Percentiles rank a stretch among this genome's conserved stretches.
These are phyloP conservation scores for Nylanderia fulva DNA, from an alignment of 1,140 invertebrate genomes.

Conservation along the genomic window DNA sequence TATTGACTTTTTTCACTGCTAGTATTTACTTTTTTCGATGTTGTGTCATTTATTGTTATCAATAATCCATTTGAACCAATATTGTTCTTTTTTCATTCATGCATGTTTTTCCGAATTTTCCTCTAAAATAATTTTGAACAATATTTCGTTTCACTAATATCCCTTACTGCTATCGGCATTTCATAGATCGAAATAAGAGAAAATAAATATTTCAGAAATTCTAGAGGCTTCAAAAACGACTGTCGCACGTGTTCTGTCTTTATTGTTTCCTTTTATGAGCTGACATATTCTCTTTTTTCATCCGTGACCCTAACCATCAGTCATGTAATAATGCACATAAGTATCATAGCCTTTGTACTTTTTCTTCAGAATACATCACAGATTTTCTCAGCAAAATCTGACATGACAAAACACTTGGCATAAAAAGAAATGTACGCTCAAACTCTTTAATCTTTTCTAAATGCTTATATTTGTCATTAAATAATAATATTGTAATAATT, in stretches of 20 bases:
- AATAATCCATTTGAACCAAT: conserved; percentile 62
- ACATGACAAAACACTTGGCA: neutral
- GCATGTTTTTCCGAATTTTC: conserved; percentile 61
- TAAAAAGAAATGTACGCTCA: neutral
- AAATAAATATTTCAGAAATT: conserved; percentile 15
- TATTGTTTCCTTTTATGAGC: conserved; percentile 53
- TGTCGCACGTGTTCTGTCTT: neutral
- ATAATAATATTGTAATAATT: too few relatives aligned
- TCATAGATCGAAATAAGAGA: neutral
- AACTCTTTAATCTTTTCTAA: conserved; percentile 1
- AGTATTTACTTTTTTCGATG: neutral
- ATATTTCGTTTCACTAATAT: conserved; percentile 76
- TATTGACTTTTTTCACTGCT: conserved; percentile 7
- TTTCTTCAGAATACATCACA: conserved; percentile 7
- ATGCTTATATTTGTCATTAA: neutral
- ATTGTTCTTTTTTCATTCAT: conserved; percentile 54
- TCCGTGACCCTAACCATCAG: neutral
- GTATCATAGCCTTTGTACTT: neutral
- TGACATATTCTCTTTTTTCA: conserved; percentile 23
- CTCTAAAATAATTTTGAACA: conserved; percentile 77
- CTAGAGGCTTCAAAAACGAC: conserved; percentile 49
- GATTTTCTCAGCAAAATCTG: neutral
- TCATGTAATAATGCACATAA: conserved; percentile 33
- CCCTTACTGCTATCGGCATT: neutral
- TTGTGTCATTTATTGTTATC: conserved; percentile 61